Conservation (phyloP, 2,888 invertebrate species). For the Amphipoea lucens region DNA sequence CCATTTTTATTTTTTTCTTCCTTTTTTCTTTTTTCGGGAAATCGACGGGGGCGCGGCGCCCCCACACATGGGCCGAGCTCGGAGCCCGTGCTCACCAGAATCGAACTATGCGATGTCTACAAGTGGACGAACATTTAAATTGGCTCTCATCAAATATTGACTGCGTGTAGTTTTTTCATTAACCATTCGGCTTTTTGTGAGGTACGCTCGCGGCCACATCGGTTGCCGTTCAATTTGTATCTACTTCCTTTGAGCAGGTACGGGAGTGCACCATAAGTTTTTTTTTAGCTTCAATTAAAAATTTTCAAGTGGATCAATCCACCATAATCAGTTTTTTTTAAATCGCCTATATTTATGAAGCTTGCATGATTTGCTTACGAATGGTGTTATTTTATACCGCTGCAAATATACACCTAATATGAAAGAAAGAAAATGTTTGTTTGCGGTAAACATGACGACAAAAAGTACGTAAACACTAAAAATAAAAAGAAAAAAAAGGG, state of each 20-base stretch:
- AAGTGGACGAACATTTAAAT: conserved; percentile 90
- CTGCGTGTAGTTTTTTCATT: conserved; percentile 90
- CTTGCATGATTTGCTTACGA: conserved; percentile 2
- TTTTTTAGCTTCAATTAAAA: conserved; percentile 60
- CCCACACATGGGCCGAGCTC: conserved; percentile 77
- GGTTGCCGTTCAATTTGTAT: conserved; percentile 81
- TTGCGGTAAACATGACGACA: too few relatives aligned
- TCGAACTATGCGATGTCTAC: conserved; percentile 90
- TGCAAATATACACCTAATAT: neutral
- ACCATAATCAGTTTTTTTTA: conserved; percentile 16
- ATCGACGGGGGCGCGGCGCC: conserved; percentile 80
- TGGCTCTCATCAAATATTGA: conserved; percentile 90
- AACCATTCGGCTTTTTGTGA: conserved; percentile 86
- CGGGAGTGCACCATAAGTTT: conserved; percentile 48
- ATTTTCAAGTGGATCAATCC: conserved; percentile 45
- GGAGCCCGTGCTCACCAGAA: conserved; percentile 72
- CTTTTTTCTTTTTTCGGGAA: conserved; percentile 86
- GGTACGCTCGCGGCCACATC: conserved; percentile 73
- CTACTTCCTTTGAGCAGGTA: conserved; percentile 78
- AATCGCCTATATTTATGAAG: neutral
- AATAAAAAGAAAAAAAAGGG: too few relatives aligned
- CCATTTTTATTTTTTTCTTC: conserved; percentile 88
- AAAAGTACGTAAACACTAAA: too few relatives aligned
- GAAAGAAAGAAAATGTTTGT: too few relatives aligned
- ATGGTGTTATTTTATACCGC: neutral